phyloP scores from a whole-genome alignment of 2,113 vertebrate genomes.

The Phyllostomus discolor region DNA sequence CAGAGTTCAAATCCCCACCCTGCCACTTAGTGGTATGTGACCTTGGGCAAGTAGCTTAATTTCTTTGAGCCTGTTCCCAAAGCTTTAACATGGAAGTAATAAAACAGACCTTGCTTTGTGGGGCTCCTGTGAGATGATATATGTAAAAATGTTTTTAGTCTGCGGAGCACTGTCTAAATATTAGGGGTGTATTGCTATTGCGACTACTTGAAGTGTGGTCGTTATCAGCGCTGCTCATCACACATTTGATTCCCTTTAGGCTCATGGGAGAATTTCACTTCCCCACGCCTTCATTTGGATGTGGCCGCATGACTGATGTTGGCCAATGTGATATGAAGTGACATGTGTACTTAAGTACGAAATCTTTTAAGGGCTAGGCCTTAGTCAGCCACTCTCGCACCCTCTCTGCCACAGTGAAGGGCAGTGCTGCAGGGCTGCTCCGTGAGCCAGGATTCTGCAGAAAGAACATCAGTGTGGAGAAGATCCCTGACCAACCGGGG shows the following conservation, averaged over 20 bases:
- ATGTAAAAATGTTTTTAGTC: conserved; percentile 12
- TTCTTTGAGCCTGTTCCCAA: conserved; percentile 9
- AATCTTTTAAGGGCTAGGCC: background rate
- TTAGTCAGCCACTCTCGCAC: background rate
- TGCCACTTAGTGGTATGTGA: background rate
- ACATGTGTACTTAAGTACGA: background rate
- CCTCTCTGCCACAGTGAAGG: background rate
- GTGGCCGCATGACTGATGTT: background rate
- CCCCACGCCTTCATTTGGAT: background rate
- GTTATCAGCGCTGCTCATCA: background rate
- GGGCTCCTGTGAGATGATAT: background rate
- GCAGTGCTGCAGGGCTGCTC: background rate
- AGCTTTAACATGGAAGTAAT: conserved; percentile 23
- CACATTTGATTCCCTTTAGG: background rate
- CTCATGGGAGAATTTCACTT: background rate
- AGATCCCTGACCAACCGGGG: background rate
- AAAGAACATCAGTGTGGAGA: background rate
- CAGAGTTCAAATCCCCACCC: conserved; percentile 20
- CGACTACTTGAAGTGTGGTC: background rate
- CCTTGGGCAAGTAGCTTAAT: conserved; percentile 1
- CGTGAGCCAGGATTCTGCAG: background rate
- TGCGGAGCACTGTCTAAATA: background rate
- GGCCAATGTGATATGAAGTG: background rate
- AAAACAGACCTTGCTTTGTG: conserved; percentile 15
- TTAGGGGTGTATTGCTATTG: background rate